Percentiles rank a stretch among this genome's conserved stretches.
These are phyloP conservation scores for Mamestra brassicae DNA, from an alignment of 2,888 invertebrate genomes.

Conservation along the genomic window DNA sequence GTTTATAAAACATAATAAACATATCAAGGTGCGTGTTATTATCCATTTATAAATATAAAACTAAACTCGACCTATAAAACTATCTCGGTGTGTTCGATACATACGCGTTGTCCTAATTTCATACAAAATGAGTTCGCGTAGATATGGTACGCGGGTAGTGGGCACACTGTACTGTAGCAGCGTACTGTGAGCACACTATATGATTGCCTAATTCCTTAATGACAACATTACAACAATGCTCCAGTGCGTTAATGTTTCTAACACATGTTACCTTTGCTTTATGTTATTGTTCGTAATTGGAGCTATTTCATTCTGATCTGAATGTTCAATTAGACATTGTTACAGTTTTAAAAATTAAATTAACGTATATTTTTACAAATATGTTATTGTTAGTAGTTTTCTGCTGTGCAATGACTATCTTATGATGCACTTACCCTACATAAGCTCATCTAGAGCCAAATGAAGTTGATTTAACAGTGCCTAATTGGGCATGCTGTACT, in stretches of 20 bases:
- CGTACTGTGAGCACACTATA: constrained; percentile 55
- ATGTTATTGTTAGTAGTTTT: constrained; percentile 14
- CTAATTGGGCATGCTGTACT: neutral
- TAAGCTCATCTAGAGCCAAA: neutral
- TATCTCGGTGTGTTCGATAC: constrained; percentile 70
- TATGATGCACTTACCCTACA: neutral
- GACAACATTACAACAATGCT: constrained; percentile 62
- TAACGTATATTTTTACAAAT: constrained; percentile 24
- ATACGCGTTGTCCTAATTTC: constrained; percentile 76
- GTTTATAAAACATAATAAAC: constrained; percentile 72
- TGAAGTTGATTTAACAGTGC: neutral
- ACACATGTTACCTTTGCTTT: constrained; percentile 51
- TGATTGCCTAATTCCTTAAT: constrained; percentile 64
- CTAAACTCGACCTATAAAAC: constrained; percentile 78
- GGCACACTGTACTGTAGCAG: constrained; percentile 8
- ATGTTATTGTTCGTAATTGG: constrained; percentile 45
- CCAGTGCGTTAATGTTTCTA: constrained; percentile 50
- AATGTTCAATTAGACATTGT: constrained; percentile 49
- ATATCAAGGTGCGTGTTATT: constrained; percentile 73
- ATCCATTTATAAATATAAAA: constrained; percentile 78
- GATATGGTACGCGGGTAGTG: constrained; percentile 66
- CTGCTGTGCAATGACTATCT: constrained; percentile 1
- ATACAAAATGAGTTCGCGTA: constrained; percentile 72
- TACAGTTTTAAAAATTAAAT: constrained; percentile 37
- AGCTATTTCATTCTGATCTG: constrained; percentile 36